Evolutionary conservation across 2,888 invertebrate genomes (phyloP).

Genomic region (Schizotus pectinicornis): DNA sequence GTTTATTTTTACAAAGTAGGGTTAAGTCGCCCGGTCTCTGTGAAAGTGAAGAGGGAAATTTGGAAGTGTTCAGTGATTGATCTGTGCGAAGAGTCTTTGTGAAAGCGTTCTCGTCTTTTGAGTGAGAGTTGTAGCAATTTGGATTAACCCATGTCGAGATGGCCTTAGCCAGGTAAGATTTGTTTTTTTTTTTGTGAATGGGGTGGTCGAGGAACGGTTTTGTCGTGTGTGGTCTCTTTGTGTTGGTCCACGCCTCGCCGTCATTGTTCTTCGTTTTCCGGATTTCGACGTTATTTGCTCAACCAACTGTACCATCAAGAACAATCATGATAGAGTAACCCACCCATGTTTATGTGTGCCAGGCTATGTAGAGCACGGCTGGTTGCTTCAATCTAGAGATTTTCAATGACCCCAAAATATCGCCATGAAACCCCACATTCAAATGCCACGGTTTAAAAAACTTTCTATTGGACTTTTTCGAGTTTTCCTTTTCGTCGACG

Average conservation of each 20-base stretch:
- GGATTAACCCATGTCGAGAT: constrained; percentile 42
- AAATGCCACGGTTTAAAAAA: constrained; percentile 26
- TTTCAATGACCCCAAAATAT: constrained; percentile 53
- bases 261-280: constrained; percentile 2
- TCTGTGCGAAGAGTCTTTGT: constrained; percentile 2
- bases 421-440: constrained; percentile 42
- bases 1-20: constrained; percentile 24
- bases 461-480: constrained; percentile 11
- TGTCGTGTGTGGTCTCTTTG: neutral
- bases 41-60: constrained; percentile 21
- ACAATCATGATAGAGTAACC: constrained; percentile 33
- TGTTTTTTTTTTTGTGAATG: constrained; percentile 13
- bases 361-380: constrained; percentile 49
- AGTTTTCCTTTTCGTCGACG: constrained; percentile 4
- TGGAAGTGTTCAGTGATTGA: neutral
- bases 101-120: neutral
- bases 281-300: neutral
- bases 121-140: constrained; percentile 12
- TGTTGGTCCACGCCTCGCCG: neutral
- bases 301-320: neutral
- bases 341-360: constrained; percentile 43
- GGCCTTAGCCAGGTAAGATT: constrained; percentile 44
- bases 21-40: constrained; percentile 16
- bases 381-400: constrained; percentile 49
- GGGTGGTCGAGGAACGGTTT: neutral